Evolutionary conservation across 2,113 vertebrate species (phyloP).

Genomic region (Ivindomyrus marchei): DNA sequence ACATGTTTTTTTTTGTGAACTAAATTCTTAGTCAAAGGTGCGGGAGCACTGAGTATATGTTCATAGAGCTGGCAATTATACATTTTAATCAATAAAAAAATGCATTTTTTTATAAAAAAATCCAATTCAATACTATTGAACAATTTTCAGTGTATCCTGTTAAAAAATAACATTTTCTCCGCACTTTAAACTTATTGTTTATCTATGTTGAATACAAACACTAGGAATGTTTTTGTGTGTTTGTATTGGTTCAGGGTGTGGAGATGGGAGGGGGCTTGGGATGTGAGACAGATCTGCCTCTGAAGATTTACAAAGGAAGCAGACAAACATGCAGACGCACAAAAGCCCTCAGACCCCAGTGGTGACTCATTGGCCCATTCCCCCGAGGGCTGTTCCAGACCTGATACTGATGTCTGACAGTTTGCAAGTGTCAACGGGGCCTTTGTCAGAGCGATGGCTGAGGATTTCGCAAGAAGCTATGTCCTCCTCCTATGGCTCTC

Average conservation of each 20-base stretch:
- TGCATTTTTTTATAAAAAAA: neutral
- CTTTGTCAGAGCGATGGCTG: slow-evolving; percentile 41
- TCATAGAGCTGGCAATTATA: neutral
- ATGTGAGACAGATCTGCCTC: neutral
- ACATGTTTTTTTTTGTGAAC: neutral
- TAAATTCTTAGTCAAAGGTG: neutral
- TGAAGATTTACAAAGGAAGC: neutral
- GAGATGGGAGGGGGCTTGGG: neutral
- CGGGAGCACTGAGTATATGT: neutral
- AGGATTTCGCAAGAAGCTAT: slow-evolving; percentile 50
- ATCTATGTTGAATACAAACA: neutral
- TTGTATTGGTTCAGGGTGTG: neutral
- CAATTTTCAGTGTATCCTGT: neutral
- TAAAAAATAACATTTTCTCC: neutral
- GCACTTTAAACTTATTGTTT: neutral
- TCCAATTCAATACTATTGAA: neutral
- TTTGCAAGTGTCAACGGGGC: slow-evolving; percentile 40
- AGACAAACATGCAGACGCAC: neutral
- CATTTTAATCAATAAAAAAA: neutral
- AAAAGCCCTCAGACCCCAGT: neutral
- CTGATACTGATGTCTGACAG: slow-evolving; percentile 52
- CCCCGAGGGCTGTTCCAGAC: slow-evolving; percentile 47
- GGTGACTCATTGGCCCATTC: slow-evolving; percentile 21
- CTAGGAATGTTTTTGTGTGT: neutral
- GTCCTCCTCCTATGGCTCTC: slow-evolving; percentile 36